These are phyloP conservation scores for Ctena decussata DNA, from an alignment of 2,888 invertebrate genomes.

Conservation along the genomic window DNA sequence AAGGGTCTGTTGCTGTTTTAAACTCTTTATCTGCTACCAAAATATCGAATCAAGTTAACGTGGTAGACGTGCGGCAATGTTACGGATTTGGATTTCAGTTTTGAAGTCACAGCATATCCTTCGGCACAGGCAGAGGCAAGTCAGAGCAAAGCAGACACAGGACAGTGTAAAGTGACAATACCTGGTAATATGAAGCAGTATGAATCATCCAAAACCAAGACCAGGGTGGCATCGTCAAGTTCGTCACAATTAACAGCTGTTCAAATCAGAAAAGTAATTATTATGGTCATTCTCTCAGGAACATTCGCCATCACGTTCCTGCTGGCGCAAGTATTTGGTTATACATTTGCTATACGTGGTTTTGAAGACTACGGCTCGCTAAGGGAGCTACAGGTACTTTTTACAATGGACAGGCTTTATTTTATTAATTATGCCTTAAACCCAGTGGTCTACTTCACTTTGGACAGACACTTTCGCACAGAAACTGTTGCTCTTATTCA, in stretches of 20 bases:
- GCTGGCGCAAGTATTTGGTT: background rate
- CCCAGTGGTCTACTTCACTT: background rate
- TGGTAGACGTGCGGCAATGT: too few relatives aligned
- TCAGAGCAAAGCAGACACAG: background rate
- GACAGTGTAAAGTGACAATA: background rate
- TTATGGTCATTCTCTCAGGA: background rate
- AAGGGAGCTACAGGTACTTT: background rate
- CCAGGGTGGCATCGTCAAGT: too few relatives aligned
- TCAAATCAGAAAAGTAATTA: background rate
- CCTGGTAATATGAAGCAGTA: background rate
- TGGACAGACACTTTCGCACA: background rate
- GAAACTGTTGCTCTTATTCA: background rate
- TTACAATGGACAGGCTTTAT: background rate
- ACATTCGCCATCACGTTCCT: background rate
- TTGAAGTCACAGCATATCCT: background rate
- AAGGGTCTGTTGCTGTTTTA: background rate
- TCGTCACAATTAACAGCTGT: background rate
- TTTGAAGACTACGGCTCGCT: background rate
- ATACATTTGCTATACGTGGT: background rate
- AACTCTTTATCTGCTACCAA: background rate
- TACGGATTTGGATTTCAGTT: too few relatives aligned
- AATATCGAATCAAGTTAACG: background rate
- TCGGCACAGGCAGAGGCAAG: background rate
- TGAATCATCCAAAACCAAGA: background rate
- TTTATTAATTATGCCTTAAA: background rate